These are phyloP conservation scores for Syngnathus scovelli DNA, from an alignment of 2,113 vertebrate genomes.

Conservation along the genomic window DNA sequence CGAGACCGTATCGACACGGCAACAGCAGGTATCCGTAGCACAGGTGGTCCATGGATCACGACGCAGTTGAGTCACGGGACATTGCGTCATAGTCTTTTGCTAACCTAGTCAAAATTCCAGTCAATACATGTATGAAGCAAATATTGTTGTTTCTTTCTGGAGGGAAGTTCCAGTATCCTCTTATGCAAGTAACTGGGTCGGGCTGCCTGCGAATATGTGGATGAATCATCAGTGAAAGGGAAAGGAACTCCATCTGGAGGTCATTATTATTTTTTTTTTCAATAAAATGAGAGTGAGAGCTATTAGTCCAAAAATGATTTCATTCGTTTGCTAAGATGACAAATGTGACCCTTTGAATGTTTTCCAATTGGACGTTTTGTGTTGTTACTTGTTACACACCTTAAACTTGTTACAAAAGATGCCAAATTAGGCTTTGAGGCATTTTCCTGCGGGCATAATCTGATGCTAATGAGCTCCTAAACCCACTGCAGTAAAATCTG, in stretches of 20 bases:
- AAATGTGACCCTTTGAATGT: background rate
- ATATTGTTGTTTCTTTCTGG: background rate
- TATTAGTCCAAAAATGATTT: background rate
- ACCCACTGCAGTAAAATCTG: slow-evolving; percentile 42
- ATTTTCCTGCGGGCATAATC: background rate
- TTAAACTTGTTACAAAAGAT: background rate
- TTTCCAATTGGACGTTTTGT: background rate
- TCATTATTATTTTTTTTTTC: background rate
- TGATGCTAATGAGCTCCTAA: slow-evolving; percentile 4
- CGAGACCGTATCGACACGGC: background rate
- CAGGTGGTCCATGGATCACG: background rate
- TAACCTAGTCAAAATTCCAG: background rate
- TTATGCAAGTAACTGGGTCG: too few species aligned
- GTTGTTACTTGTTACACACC: background rate
- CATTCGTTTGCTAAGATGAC: too few species aligned
- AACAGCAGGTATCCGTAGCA: background rate
- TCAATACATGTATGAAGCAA: background rate
- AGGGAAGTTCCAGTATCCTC: too few species aligned
- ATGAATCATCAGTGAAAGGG: background rate
- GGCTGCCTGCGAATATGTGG: too few species aligned
- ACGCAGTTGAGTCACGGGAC: background rate
- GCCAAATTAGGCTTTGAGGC: background rate
- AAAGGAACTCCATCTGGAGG: background rate
- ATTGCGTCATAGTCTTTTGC: background rate
- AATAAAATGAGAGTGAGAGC: background rate